A percentile compares a stretch with the other conserved stretches of the same genome.
Conservation (phyloP, 2,113 vertebrate species). For the Ammodytes dubius region DNA sequence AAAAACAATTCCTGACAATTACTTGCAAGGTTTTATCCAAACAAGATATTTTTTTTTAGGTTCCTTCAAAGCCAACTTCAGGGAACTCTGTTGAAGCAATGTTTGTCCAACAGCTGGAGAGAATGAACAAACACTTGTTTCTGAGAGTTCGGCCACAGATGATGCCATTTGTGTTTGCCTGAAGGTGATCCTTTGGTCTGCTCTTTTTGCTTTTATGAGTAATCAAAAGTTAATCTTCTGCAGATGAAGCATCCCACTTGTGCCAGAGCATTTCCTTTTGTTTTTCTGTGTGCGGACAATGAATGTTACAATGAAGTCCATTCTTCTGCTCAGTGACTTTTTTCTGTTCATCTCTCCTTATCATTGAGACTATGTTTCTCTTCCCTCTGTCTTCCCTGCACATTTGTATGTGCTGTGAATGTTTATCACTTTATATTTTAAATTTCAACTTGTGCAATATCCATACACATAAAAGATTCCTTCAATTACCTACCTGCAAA, state of each 20-base stretch:
- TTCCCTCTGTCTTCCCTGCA: background rate
- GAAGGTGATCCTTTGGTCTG: slow-evolving; percentile 60
- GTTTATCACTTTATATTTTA: background rate
- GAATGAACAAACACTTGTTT: slow-evolving; percentile 71
- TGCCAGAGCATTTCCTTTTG: slow-evolving; percentile 31
- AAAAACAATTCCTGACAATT: slow-evolving; percentile 19
- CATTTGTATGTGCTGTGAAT: background rate
- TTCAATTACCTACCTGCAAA: background rate
- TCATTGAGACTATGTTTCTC: background rate
- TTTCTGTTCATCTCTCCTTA: background rate
- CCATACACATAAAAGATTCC: background rate
- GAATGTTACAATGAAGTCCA: slow-evolving; percentile 19
- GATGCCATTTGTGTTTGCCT: slow-evolving; percentile 62
- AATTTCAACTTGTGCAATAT: background rate
- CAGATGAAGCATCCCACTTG: slow-evolving; percentile 66
- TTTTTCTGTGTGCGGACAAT: slow-evolving; percentile 28
- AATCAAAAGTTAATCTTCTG: slow-evolving; percentile 63
- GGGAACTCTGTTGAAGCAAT: slow-evolving; percentile 13
- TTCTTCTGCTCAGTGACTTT: slow-evolving; percentile 14
- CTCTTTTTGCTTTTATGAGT: slow-evolving; percentile 66
- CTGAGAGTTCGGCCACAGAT: slow-evolving; percentile 60
- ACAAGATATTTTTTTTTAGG: background rate
- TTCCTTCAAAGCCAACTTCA: slow-evolving; percentile 18
- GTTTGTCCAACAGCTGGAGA: slow-evolving; percentile 52
- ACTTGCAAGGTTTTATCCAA: slow-evolving; percentile 18